Conservation (phyloP, 2,113 vertebrate species). For the Panthera leo region DNA sequence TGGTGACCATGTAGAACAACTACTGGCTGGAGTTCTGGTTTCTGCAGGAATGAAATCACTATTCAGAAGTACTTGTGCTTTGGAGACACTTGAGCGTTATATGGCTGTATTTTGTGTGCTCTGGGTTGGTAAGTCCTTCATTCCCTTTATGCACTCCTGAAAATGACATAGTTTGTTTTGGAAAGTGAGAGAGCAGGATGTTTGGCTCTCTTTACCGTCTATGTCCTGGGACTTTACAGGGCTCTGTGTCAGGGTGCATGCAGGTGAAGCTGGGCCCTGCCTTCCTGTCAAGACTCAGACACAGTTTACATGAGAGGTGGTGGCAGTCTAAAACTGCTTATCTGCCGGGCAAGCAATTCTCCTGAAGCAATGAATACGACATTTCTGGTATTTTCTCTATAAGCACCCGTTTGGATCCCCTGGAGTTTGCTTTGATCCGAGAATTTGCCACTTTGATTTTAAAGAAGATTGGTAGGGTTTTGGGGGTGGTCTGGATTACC, state of each 20-base stretch:
- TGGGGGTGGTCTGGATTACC: constrained; percentile 72
- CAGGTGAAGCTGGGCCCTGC: neutral
- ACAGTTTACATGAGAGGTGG: neutral
- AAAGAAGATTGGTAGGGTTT: constrained; percentile 46
- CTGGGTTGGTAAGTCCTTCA: neutral
- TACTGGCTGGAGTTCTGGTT: neutral
- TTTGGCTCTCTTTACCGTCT: neutral
- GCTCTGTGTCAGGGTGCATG: accelerated
- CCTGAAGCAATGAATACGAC: neutral
- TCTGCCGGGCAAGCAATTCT: neutral
- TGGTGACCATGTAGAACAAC: neutral
- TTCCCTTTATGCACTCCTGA: neutral
- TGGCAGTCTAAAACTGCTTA: neutral
- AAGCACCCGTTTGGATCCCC: neutral
- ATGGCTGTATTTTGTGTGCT: neutral
- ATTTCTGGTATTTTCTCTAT: constrained; percentile 49
- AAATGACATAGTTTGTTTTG: neutral
- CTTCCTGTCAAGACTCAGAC: neutral
- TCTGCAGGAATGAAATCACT: neutral
- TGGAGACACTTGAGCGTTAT: neutral
- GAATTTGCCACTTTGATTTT: constrained; percentile 76
- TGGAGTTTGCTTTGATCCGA: constrained; percentile 40
- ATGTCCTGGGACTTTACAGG: neutral
- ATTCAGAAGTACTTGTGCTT: neutral
- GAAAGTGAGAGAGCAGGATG: neutral